Evolutionary conservation across 2,888 invertebrate genomes (phyloP).

Genomic region (Lycaena phlaeas): DNA sequence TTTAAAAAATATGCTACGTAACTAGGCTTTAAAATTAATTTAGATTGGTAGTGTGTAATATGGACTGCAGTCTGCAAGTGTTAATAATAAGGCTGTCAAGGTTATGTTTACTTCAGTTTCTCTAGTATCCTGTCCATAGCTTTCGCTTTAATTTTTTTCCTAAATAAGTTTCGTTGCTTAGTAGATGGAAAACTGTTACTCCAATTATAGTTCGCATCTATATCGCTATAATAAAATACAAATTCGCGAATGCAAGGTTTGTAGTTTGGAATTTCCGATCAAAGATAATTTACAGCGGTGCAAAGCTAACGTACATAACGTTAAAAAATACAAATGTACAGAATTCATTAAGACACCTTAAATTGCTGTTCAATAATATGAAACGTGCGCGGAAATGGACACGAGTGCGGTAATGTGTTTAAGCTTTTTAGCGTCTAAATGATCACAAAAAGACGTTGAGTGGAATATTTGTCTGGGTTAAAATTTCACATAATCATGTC

Average conservation of each 20-base stretch:
- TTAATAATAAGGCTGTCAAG: constrained; percentile 13
- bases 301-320: constrained; percentile 28
- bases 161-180: constrained; percentile 33
- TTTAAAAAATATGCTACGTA: constrained; percentile 17
- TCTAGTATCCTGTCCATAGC: constrained; percentile 29
- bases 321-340: constrained; percentile 27
- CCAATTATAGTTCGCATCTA: constrained; percentile 25
- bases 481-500: constrained; percentile 35
- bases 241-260: constrained; percentile 26
- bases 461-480: constrained; percentile 35
- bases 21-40: constrained; percentile 16
- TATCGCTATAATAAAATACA: constrained; percentile 22
- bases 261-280: constrained; percentile 26
- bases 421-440: constrained; percentile 30
- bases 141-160: constrained; percentile 33
- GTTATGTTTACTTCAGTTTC: constrained; percentile 21
- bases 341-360: constrained; percentile 31
- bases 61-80: constrained; percentile 9
- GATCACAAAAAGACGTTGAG: constrained; percentile 35
- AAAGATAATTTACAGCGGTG: constrained; percentile 25
- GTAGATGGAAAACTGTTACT: too few relatives aligned
- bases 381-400: constrained; percentile 27
- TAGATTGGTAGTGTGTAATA: constrained; percentile 16
- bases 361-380: constrained; percentile 29
- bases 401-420: constrained; percentile 33